Base-by-base conservation (phyloP, 2,113 vertebrate genomes). In the Heterochromis multidens region DNA sequence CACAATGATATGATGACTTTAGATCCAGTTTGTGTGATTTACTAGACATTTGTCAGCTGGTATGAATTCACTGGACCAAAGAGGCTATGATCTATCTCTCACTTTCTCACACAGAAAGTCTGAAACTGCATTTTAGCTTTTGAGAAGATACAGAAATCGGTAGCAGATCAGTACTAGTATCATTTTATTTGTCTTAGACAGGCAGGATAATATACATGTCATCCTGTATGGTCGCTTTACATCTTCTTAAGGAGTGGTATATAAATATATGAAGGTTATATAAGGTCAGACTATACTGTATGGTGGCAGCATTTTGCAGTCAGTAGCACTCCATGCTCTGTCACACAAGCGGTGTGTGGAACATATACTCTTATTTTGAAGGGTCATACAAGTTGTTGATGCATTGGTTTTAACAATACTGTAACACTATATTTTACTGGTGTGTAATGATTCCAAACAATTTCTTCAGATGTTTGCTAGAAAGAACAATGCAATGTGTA, bases 221-320 rank as follows among this genome's bases (percentile, higher is more conserved):
- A 37, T 77, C 43, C 62, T 76, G 56, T n/a, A 52, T 17, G 60
- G 31, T 46, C 14, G 5, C 10, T 86, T 76, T 54, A 62, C 58
- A 59, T 54, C 77, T 5, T 54, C 78, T 86, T 67, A 40, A 49
- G 56, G 33, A 40, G 17, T 7, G 4, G 2, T 29, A 10, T 56
- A 79, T 77, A 62, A 79, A 82, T 76, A 59, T 57, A 60, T 77
- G 12, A 35, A 72, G 37, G 61, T 61, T 70, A 40, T 92, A 52
- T 87, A 31, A 61, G 88, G 79, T 77, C 59, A 40, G 27, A 57
- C 25, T 79, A 3, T 9, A 16, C 3, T 21, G 13, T 35, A 27
- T 12, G 23, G 65, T 70, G 16, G 23, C 46, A 65, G 6, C 6
- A 46, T 59, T 11, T 12, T 25, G 54, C 74, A 72, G 65, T 29